Evolutionary conservation across 1,140 invertebrate genomes (phyloP), one percentile per base, ranked within the genome.

Genomic region (Drosophila bocqueti): DNA sequence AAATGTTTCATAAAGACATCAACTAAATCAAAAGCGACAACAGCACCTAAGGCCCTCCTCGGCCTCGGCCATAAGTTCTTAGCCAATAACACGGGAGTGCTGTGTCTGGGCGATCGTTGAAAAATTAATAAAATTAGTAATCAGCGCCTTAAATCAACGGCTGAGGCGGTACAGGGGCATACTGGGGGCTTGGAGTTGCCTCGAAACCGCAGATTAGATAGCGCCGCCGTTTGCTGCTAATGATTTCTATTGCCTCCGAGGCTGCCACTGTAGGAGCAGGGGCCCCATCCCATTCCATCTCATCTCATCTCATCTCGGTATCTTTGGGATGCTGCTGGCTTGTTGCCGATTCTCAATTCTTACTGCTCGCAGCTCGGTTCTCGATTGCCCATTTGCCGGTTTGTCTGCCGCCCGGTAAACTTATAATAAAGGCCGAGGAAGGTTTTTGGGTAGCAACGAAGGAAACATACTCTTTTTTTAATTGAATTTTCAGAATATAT

Each of bases 41-140:
- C 78, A 84, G 83, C 73, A 75, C 84, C 77, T 68, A 82, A 86
- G 66, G 68, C 74, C 69, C 49, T 29, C 34, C 60, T 42, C 21
- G 18, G 26, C 46, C 38, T 67, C 52, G 81, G 54, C 75, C 79
- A 57, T 29, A 55, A 50, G 18, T 42, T 69, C 38, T 65, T 65
- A 55, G 54, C 75, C 67, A 45, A 45, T 55, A 36, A 13, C 55
- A 43, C 31, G 36, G 38, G 47, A 63, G 42, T 18, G 38, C 34
- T 57, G 38, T 79, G 79, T 66, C 52, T 65, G 76, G 76, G 63
- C 58, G 66, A 65, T 86, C 79, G 71, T 83, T 87, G 76, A 83
- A 90, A 90, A 90, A 90, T 90, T 90, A 90, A 90, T 90, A 90
- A 90, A 90, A 90, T 90, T 90, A 90, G 85, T 90, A 90, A 90